A percentile compares a stretch with the other conserved stretches of the same genome.
phyloP scores from a whole-genome alignment of 1,140 invertebrate genomes.

The Aphaenogaster rudis region DNA sequence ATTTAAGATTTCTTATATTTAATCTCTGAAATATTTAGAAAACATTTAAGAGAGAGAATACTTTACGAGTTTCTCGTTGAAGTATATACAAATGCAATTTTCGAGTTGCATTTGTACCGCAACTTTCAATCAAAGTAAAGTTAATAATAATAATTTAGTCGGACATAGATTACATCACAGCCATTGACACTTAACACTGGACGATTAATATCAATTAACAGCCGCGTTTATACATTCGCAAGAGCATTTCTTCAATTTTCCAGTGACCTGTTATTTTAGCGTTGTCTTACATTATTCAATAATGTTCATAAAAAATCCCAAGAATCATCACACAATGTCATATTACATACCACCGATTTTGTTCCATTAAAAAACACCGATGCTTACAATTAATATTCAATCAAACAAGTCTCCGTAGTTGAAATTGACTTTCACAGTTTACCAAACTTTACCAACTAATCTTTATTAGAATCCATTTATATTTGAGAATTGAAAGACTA shows the following conservation, averaged over 20 bases:
- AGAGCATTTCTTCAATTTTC: constrained; percentile 5
- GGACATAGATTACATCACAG: constrained; percentile 36
- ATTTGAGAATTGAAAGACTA: background rate
- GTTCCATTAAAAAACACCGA: background rate
- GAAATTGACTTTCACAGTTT: background rate
- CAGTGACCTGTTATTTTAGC: background rate
- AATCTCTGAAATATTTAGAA: constrained; percentile 8
- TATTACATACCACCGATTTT: background rate
- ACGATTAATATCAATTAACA: constrained; percentile 11
- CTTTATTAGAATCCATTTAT: background rate
- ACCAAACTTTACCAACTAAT: background rate
- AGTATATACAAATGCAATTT: constrained; percentile 15
- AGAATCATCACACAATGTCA: background rate
- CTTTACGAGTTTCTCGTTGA: background rate
- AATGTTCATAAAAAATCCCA: background rate
- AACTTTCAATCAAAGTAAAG: constrained; percentile 5
- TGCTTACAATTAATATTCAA: background rate
- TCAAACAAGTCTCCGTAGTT: background rate
- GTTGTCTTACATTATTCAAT: background rate
- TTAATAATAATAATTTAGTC: constrained; percentile 11
- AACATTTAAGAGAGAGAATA: background rate
- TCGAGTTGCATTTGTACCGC: background rate
- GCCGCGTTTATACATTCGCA: background rate
- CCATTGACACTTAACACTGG: constrained; percentile 28
- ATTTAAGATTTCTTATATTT: constrained; percentile 5